A percentile compares a stretch with the other conserved stretches of the same genome.
Conservation (phyloP, 2,113 vertebrate species). For the Thalassoma bifasciatum region DNA sequence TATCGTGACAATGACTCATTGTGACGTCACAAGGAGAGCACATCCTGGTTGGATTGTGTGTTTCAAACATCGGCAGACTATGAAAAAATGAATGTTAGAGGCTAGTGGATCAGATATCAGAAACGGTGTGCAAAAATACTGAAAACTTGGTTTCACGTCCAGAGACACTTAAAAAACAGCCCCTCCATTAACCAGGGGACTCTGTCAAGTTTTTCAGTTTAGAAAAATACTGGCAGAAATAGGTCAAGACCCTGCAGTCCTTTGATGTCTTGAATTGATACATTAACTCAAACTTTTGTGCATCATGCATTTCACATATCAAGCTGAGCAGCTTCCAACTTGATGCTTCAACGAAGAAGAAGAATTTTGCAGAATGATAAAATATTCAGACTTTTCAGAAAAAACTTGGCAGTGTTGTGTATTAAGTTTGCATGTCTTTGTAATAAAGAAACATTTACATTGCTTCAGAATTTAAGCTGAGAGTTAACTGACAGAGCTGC, state of each 20-base stretch:
- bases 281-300: conserved; percentile 26
- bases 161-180: too few species aligned
- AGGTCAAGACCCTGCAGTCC: conserved; percentile 42
- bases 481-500: conserved; percentile 28
- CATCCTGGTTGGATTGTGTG: too few species aligned
- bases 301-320: not conserved
- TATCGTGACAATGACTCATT: too few species aligned
- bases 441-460: conserved; percentile 22
- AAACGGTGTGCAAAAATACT: too few species aligned
- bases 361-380: conserved; percentile 6
- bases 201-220: conserved; percentile 49
- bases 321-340: conserved; percentile 9
- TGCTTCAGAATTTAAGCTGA: conserved; percentile 34
- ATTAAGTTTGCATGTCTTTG: conserved; percentile 40
- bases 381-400: conserved; percentile 23
- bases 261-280: conserved; percentile 62
- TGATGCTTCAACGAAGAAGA: conserved; percentile 5
- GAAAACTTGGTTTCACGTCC: too few species aligned
- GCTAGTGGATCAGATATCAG: too few species aligned
- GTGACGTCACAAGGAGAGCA: too few species aligned
- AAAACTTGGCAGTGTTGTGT: conserved; percentile 39
- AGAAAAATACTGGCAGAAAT: conserved; percentile 39
- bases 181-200: conserved; percentile 1
- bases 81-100: too few species aligned
- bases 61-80: too few species aligned